Conservation (phyloP, 2,888 invertebrate genomes). For the Dolichopus griseipennis region DNA sequence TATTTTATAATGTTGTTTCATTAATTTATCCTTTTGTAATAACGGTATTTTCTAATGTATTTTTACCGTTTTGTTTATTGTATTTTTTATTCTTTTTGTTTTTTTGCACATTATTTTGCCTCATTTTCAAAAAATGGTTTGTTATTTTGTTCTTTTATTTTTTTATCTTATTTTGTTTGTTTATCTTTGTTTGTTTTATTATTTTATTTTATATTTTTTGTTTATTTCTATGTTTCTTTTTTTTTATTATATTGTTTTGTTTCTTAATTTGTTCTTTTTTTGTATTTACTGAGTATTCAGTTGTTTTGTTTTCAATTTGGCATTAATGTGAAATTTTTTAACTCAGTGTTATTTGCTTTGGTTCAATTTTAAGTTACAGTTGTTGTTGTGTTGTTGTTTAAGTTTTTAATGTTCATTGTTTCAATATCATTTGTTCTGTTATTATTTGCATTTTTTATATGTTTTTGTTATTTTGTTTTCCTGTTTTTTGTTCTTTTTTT, state of each 20-base stretch:
- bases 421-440: background rate
- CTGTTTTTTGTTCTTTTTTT: background rate
- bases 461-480: background rate
- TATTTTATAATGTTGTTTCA: background rate
- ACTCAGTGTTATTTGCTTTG: too few relatives aligned
- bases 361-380: too few relatives aligned
- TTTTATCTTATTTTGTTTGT: too few relatives aligned
- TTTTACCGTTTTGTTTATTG: background rate
- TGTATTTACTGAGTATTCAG: too few relatives aligned
- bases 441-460: background rate
- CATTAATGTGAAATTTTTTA: too few relatives aligned
- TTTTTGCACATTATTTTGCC: background rate
- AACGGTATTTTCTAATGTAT: background rate
- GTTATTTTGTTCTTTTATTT: too few relatives aligned
- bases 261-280: too few relatives aligned
- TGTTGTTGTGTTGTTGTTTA: too few relatives aligned
- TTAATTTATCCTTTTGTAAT: conserved; percentile 2
- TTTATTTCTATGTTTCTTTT: background rate
- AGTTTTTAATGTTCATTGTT: background rate
- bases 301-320: too few relatives aligned
- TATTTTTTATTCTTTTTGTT: background rate
- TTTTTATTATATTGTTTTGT: background rate
- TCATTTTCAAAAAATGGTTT: background rate
- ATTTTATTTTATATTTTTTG: background rate
- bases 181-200: background rate